Base-by-base conservation (phyloP, 92 coral and sea anemone species). In the Palythoa caribaeorum region DNA sequence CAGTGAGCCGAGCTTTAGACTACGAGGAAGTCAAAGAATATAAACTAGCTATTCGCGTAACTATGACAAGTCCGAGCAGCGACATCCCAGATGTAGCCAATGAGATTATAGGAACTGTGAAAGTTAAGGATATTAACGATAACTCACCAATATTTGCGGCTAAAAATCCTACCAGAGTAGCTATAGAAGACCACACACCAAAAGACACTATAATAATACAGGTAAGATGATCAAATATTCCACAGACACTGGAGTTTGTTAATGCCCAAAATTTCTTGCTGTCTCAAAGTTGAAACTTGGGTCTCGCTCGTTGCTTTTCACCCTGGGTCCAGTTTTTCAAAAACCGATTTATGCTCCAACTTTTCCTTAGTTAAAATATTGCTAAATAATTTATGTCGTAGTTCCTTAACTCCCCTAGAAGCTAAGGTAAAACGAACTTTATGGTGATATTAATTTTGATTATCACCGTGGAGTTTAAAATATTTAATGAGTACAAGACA, bases 41-140 rank as follows among this genome's bases (percentile, higher is more conserved):
- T 80, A 91, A 79, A 50, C 68, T 97, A 76, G 93, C 85, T 21
- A 90, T 97, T 66, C 93, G 99, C 71, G 98, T 94, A 44, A 80
- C 84, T 36, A 83, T 78, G 54, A 53, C 36, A 57, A 79, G 70
- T 75, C 77, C 91, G 14, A 63, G 73, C 19, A 81, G 6, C 21
- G 74, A 39, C 17, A 16, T 65, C 44, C 94, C 94, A 66, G 90
- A 88, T 17, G 73, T 91, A 70, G 96, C 96, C 35, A 84, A 88
- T 1, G 98, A 95, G 71, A 90, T 93, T 21, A 48, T 53, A 37
- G 97, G 94, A 60, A 85, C 73, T 36, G 90, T 97, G 38, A 86
- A 44, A 35, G 93, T 97, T 62, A 57, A 47, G 47, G 96, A 97
- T 66, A 90, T 87, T 39, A 97, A 97, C 74, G 99, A 97, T 80